phyloP scores from a whole-genome alignment of 1,140 invertebrate genomes.

The Arctopsyche grandis region DNA sequence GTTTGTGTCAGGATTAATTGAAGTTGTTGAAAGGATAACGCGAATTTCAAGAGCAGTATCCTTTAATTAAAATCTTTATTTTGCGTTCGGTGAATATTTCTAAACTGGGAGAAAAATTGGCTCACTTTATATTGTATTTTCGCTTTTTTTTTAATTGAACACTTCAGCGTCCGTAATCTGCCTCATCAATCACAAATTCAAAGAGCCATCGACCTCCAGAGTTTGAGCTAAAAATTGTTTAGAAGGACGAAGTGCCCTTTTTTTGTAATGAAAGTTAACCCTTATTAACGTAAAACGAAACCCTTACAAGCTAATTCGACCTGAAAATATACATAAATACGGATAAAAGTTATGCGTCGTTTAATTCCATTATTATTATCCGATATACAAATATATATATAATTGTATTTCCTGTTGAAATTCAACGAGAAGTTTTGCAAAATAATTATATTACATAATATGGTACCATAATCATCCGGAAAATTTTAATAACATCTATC shows the following conservation, averaged over 20 bases:
- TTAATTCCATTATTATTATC: too few species aligned
- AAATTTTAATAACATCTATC: too few species aligned
- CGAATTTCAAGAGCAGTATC: conserved; percentile 25
- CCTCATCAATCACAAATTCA: conserved; percentile 45
- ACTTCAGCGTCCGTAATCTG: conserved; percentile 16
- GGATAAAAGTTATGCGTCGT: too few species aligned
- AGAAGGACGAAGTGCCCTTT: neutral
- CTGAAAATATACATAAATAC: too few species aligned
- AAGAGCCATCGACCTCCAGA: conserved; percentile 16
- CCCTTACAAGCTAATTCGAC: neutral
- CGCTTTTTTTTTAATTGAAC: conserved; percentile 33
- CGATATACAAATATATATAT: too few species aligned
- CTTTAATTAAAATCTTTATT: conserved; percentile 39
- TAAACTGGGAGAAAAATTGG: neutral
- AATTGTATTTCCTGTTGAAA: too few species aligned
- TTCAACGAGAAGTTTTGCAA: too few species aligned
- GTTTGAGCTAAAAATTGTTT: conserved; percentile 29
- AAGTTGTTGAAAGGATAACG: conserved; percentile 35
- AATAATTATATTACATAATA: too few species aligned
- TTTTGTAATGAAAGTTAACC: conserved; percentile 20
- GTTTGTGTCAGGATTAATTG: conserved; percentile 34
- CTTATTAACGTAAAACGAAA: neutral
- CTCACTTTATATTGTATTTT: neutral
- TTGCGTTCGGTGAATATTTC: conserved; percentile 1
- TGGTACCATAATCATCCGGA: too few species aligned